phyloP scores from a whole-genome alignment of 2,113 vertebrate species.

The Oreochromis aureus region DNA sequence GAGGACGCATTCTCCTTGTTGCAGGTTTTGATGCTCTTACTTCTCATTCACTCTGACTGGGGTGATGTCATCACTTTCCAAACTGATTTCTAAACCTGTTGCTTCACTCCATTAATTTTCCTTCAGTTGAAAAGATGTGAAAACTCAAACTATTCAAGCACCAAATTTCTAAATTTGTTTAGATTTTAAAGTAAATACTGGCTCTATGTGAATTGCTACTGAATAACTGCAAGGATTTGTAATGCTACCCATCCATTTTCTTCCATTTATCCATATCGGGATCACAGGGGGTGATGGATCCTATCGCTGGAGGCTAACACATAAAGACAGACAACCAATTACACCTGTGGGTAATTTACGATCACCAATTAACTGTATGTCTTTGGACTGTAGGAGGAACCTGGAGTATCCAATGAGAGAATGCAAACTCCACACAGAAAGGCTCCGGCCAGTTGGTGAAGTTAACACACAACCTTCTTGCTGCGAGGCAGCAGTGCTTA shows the following conservation, averaged over 20 bases:
- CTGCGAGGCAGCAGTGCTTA: background rate
- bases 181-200: background rate
- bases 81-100: background rate
- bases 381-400: background rate
- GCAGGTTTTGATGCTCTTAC: background rate
- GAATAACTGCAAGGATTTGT: background rate
- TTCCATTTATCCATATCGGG: background rate
- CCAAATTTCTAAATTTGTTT: background rate
- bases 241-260: background rate
- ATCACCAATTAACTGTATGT: background rate
- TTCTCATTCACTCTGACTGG: rapidly evolving
- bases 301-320: background rate
- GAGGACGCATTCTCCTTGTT: background rate
- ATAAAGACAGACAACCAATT: background rate
- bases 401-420: background rate
- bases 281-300: rapidly evolving
- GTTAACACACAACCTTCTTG: background rate
- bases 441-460: rapidly evolving
- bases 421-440: background rate
- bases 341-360: background rate
- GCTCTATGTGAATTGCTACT: background rate
- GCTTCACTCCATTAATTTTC: background rate
- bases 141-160: background rate
- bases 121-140: background rate
- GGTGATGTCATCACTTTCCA: background rate